A percentile compares a stretch with the other conserved stretches of the same genome.
Conservation (phyloP, 2,797 vertebrate species). For the Falco concolor region DNA sequence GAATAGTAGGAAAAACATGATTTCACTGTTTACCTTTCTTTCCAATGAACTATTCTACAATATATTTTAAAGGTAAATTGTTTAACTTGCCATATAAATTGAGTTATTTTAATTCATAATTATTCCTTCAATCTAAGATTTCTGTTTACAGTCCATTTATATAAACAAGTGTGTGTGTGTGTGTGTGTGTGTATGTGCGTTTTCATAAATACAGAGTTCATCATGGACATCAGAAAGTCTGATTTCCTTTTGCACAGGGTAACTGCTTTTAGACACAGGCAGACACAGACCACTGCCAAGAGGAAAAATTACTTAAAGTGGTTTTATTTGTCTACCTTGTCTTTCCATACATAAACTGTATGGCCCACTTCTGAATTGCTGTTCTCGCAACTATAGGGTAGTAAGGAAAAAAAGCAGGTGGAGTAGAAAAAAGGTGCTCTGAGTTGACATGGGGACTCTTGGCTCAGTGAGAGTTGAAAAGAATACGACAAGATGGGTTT, state of each 20-base stretch:
- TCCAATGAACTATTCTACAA: background rate
- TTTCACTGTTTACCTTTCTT: background rate
- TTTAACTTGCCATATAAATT: background rate
- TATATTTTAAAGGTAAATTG: background rate
- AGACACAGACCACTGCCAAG: background rate
- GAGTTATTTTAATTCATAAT: background rate
- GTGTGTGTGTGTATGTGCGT: fast-evolving
- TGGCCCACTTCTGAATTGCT: background rate
- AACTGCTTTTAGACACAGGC: background rate
- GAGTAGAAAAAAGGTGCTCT: background rate
- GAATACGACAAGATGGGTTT: background rate
- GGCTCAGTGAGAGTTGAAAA: background rate
- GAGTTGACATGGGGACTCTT: background rate
- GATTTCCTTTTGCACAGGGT: background rate
- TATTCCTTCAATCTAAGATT: background rate
- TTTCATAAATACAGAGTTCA: background rate
- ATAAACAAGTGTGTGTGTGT: background rate
- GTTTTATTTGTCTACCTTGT: background rate
- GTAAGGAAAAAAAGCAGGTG: background rate
- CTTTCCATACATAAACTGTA: background rate
- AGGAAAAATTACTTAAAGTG: background rate
- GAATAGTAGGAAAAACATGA: background rate
- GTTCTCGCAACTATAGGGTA: background rate
- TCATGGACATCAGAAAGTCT: background rate
- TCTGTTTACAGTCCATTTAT: background rate